Percentiles rank a stretch among this genome's conserved stretches.
Conservation (phyloP, 2,888 invertebrate species). For the Steinernema hermaphroditum region DNA sequence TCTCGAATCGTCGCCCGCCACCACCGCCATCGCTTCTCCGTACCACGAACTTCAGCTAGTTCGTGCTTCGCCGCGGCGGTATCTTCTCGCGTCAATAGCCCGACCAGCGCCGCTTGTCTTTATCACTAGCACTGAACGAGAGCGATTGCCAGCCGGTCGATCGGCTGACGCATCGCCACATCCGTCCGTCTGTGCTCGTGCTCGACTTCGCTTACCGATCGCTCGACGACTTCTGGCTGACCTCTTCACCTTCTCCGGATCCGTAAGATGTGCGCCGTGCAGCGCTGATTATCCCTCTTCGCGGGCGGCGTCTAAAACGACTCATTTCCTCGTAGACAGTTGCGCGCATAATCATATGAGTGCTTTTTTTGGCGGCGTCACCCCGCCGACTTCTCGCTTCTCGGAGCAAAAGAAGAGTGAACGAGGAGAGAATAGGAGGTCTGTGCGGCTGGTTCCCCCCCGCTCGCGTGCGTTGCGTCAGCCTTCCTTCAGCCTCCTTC, state of each 20-base stretch:
- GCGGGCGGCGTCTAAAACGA: conserved; percentile 2
- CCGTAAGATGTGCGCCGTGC: no score
- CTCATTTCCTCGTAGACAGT: conserved; percentile 24
- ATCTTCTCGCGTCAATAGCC: not conserved
- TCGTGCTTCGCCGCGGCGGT: not conserved
- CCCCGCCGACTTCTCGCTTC: not conserved
- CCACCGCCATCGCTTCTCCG: not conserved
- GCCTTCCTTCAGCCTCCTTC: conserved; percentile 29
- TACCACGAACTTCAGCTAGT: not conserved
- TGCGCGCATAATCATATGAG: conserved; percentile 7
- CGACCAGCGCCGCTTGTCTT: not conserved
- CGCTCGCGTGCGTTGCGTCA: conserved; percentile 26
- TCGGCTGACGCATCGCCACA: no score
- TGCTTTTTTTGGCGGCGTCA: conserved; percentile 10
- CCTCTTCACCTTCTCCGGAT: no score
- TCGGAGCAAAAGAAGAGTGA: not conserved
- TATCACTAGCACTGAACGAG: no score
- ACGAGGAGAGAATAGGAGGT: conserved; percentile 6
- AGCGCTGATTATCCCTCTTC: no score
- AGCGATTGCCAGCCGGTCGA: no score
- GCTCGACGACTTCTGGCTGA: no score
- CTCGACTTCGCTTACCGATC: no score
- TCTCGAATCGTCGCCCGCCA: not conserved
- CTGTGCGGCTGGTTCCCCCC: conserved; percentile 13
- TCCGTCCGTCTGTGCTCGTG: no score